Percentiles rank a stretch among this genome's conserved stretches.
Evolutionary conservation across 2,888 invertebrate species (phyloP).

Genomic region (Prenolepis imparis): DNA sequence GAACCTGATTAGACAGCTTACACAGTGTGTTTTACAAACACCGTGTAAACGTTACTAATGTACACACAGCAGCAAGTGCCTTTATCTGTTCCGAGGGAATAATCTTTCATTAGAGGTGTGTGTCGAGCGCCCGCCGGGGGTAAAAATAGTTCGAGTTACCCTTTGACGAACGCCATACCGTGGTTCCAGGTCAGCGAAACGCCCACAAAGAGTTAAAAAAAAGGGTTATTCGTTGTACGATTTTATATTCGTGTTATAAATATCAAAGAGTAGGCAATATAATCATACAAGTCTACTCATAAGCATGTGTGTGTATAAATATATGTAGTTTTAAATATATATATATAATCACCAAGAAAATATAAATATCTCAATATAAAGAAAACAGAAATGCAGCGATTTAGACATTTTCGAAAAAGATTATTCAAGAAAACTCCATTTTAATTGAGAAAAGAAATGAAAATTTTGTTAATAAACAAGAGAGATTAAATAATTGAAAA

Average conservation of each 20-base stretch:
- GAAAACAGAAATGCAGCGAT: neutral
- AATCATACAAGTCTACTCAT: neutral
- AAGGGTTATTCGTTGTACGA: slow-evolving; percentile 23
- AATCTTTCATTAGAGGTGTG: slow-evolving; percentile 41
- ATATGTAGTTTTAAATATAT: neutral
- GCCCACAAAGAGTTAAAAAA: slow-evolving; percentile 36
- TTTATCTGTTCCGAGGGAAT: slow-evolving; percentile 33
- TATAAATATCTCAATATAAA: neutral
- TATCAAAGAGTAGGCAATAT: neutral
- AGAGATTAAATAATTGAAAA: too few species aligned
- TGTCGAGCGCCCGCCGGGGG: slow-evolving; percentile 1
- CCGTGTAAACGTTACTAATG: slow-evolving; percentile 26
- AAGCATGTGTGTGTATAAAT: neutral
- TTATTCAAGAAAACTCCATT: neutral
- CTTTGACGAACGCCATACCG: slow-evolving; percentile 22
- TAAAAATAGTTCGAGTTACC: slow-evolving; percentile 47
- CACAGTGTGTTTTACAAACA: slow-evolving; percentile 27
- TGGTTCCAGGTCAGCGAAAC: slow-evolving; percentile 40
- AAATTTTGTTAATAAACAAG: neutral
- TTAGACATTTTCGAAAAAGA: neutral
- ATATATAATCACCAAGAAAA: neutral
- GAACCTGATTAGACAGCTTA: slow-evolving; percentile 10
- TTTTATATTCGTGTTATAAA: slow-evolving; percentile 39
- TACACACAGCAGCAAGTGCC: neutral
- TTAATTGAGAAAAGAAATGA: neutral